A percentile compares a stretch with the other conserved stretches of the same genome.
Evolutionary conservation across 2,797 vertebrate genomes (phyloP).

Genomic region (Echiichthys vipera): DNA sequence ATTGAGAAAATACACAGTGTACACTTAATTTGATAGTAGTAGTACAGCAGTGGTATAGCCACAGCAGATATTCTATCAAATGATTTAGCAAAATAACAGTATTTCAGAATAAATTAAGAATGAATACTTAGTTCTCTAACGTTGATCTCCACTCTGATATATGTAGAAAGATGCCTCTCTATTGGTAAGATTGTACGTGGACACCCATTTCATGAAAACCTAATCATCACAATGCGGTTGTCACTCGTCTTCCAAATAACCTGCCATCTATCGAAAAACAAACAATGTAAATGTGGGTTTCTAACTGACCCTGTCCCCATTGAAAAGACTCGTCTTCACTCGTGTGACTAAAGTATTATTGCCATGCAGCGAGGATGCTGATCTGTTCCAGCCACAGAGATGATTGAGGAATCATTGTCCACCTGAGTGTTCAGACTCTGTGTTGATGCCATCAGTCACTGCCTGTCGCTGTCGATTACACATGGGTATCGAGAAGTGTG

Average conservation of each 20-base stretch:
- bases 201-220: slow-evolving; percentile 55
- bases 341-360: slow-evolving; percentile 71
- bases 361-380: slow-evolving; percentile 40
- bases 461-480: slow-evolving; percentile 78
- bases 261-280: slow-evolving; percentile 65
- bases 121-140: too few relatives aligned
- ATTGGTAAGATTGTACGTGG: slow-evolving; percentile 49
- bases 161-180: slow-evolving; percentile 59
- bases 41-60: too few relatives aligned
- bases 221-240: slow-evolving; percentile 71
- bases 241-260: slow-evolving; percentile 71
- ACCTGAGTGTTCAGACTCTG: slow-evolving; percentile 70
- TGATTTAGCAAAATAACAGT: too few relatives aligned
- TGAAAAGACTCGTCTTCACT: slow-evolving; percentile 34
- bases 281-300: slow-evolving; percentile 56
- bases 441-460: slow-evolving; percentile 75
- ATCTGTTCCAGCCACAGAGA: slow-evolving; percentile 76
- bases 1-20: too few relatives aligned
- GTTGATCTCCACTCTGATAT: slow-evolving; percentile 54
- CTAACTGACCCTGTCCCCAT: slow-evolving; percentile 53
- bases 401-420: slow-evolving; percentile 80
- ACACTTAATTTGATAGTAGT: too few relatives aligned
- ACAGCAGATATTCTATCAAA: too few relatives aligned
- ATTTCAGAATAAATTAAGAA: too few relatives aligned
- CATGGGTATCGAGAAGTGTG: slow-evolving; percentile 69